A percentile compares a stretch with the other conserved stretches of the same genome.
These are phyloP conservation scores for Melopsittacus undulatus DNA, from an alignment of 2,797 vertebrate species.

Conservation along the genomic window DNA sequence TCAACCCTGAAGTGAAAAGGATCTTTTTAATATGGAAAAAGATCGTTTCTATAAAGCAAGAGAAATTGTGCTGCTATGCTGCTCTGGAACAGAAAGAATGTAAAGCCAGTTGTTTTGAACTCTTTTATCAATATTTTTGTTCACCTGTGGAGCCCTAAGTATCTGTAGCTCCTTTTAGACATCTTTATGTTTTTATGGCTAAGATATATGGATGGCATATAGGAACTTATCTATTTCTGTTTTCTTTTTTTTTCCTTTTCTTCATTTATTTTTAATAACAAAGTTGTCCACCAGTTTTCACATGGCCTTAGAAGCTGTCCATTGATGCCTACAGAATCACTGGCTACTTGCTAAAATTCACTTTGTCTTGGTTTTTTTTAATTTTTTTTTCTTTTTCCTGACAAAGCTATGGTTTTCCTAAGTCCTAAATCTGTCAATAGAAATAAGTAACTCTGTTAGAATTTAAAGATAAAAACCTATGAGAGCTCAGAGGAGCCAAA, in stretches of 20 bases:
- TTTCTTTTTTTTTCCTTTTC: fast-evolving
- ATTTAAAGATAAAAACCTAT: background rate
- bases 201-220: background rate
- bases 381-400: background rate
- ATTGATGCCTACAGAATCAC: background rate
- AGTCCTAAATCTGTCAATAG: background rate
- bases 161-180: background rate
- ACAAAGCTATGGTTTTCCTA: background rate
- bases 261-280: background rate
- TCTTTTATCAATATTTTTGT: background rate
- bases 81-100: background rate
- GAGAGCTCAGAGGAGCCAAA: background rate
- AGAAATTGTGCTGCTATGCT: background rate
- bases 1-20: fast-evolving
- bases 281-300: background rate
- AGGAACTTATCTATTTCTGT: background rate
- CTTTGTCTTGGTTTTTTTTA: background rate
- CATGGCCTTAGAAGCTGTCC: background rate
- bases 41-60: background rate
- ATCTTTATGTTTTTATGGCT: background rate
- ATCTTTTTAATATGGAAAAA: background rate
- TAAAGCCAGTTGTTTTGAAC: background rate
- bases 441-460: background rate
- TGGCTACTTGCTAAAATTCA: background rate
- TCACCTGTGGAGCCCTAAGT: background rate